Evolutionary conservation across 2,797 vertebrate species (phyloP), one percentile per base, ranked within the genome.

Genomic region (Scolopax bukidnonensis): DNA sequence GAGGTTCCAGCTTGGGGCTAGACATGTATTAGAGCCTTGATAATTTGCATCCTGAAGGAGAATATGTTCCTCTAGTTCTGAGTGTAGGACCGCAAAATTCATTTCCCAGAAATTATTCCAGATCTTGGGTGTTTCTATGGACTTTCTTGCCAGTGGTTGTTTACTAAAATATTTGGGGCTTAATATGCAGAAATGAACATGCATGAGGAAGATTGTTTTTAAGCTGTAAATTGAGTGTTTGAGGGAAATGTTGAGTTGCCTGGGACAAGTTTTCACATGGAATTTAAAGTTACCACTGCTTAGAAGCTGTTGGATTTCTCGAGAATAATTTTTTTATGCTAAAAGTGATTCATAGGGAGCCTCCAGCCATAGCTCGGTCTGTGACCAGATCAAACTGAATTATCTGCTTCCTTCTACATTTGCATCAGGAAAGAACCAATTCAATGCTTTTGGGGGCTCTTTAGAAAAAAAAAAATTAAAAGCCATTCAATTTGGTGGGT

Each of bases 331-430:
- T 73, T 73, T 71, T 33, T 30, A 51, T 43, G 25, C 64, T 87
- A 20, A 18, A 90, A 96, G 19, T 74, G 51, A 45, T 82, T 87
- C 47, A 16, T 19, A 36, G 51, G 59, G 70, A 89, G 78, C 86
- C 78, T 95, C 63, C 40, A 90, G 86, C 51, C 14, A 8, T 40
- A 83, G 48, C 48, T 70, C 74, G 69, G 50, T 47, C 81, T 92
- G 74, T 81, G 81, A 74, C 84, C 78, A 80, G 56, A 82, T 94
- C 81, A 94, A 79, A 90, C 60, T 87, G 64, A 73, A 87, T 96
- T 91, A 86, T 76, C 80, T 90, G 27, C 77, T 91, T 45, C 28
- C 65, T 93, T 81, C 69, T 88, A 17, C 54, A 61, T 95, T 84
- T 90, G 47, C 54, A 93, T 89, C 48, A n/a, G 60, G 48, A 41